Percentiles rank a stretch among this genome's conserved stretches.
Conservation (phyloP, 2,113 vertebrate species). For the Gobiocypris rarus region DNA sequence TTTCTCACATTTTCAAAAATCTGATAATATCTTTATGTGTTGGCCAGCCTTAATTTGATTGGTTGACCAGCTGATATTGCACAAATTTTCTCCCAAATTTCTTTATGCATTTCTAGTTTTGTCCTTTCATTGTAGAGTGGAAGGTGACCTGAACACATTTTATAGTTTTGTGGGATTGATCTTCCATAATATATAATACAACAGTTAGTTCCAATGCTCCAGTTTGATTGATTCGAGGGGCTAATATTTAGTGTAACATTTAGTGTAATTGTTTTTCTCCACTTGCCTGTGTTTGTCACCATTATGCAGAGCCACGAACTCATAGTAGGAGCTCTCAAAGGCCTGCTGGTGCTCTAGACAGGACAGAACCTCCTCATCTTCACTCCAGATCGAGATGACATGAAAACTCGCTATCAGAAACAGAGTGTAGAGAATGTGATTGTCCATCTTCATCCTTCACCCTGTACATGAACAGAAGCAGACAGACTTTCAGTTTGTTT, state of each 20-base stretch:
- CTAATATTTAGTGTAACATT: not conserved
- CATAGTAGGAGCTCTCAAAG: slow-evolving; percentile 87
- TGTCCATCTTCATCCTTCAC: slow-evolving; percentile 61
- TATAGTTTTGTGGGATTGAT: not conserved
- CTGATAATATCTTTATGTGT: too few relatives aligned
- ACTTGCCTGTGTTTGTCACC: not conserved
- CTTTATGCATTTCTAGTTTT: not conserved
- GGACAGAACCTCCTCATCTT: slow-evolving; percentile 54
- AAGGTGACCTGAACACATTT: not conserved
- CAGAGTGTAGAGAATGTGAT: slow-evolving; percentile 44
- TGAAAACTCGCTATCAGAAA: slow-evolving; percentile 60
- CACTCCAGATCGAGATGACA: slow-evolving; percentile 58
- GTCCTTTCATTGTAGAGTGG: not conserved
- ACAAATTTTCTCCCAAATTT: too few relatives aligned
- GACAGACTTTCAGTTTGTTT: not conserved
- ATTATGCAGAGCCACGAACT: slow-evolving; percentile 81
- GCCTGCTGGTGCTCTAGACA: slow-evolving; percentile 82
- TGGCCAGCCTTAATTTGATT: too few relatives aligned
- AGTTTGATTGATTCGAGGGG: not conserved
- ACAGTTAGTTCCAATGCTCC: not conserved
- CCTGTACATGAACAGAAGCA: slow-evolving; percentile 50
- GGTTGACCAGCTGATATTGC: too few relatives aligned
- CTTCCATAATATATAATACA: not conserved
- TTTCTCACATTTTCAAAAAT: too few relatives aligned
- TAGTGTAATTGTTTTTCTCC: not conserved